Base-by-base conservation (phyloP, 2,797 vertebrate genomes). In the Scleropages formosus region DNA sequence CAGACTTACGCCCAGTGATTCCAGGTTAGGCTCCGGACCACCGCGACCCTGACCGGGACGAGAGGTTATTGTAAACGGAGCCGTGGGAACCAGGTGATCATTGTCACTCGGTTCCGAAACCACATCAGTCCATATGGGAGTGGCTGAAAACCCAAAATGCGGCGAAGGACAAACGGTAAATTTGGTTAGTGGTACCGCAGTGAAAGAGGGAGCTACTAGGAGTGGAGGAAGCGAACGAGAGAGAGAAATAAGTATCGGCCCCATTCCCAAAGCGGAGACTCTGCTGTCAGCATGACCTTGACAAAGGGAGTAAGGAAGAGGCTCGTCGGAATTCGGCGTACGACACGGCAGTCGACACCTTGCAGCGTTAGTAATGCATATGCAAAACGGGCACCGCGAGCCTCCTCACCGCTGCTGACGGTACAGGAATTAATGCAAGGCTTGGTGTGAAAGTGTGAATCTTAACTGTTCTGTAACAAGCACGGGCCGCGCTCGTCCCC, bases 381-480 rank as follows among this genome's bases (percentile, higher is more conserved):
- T 31, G 67, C 27, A 8, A 80, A 60, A 72, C 82, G 91, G 22
- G 76, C 39, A 49, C 60, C 46, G 0, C 78, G 74, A 65, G 79
- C 76, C 72, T 85, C 88, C 12, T 87, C 79, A 0, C 80, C 70
- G 76, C 83, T 82, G 70, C 84, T 85, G 51, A 84, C 78, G 80
- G 82, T 77, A 60, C 73, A 8, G 44, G 77, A 22, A 51, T 86
- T 84, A 80, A 85, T 91, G 73, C 84, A 88, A 12, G 88, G 88
- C 31, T 85, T 89, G 9, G 88, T 89, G 11, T 89, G 88, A 79
- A 91, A 74, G 82, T 88, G 88, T 91, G 90, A 73, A 76, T 86
- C 83, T 92, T 93, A 0, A 90, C 80, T 61, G 84, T 85, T 81
- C 90, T 91, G 75, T 92, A 91, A 0, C 84, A 88, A 64, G 79